A percentile compares a stretch with the other conserved stretches of the same genome.
These are phyloP conservation scores for Heteromurus nitidus DNA, from an alignment of 2,888 invertebrate genomes.

Conservation along the genomic window DNA sequence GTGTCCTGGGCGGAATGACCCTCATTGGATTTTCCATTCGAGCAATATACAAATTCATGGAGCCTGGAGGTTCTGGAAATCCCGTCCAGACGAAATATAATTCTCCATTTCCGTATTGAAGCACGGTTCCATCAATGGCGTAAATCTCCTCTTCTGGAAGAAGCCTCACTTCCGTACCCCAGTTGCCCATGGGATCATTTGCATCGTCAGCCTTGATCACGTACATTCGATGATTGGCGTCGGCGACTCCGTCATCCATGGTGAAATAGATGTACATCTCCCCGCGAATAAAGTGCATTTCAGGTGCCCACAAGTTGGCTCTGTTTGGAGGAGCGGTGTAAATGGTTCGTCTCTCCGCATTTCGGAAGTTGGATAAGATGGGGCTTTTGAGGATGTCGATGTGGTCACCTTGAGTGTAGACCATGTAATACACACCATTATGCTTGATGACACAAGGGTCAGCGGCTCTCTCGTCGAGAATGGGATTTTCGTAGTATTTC, in stretches of 20 bases:
- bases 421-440: slow-evolving; percentile 47
- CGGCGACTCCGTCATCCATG: slow-evolving; percentile 68
- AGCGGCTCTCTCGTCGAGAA: slow-evolving; percentile 50
- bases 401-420: slow-evolving; percentile 33
- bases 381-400: slow-evolving; percentile 57
- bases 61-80: slow-evolving; percentile 60
- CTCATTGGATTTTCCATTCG: slow-evolving; percentile 66
- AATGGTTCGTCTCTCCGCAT: slow-evolving; percentile 50
- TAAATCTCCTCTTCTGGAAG: slow-evolving; percentile 66
- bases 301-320: slow-evolving; percentile 71
- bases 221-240: slow-evolving; percentile 72
- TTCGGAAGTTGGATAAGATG: slow-evolving; percentile 67
- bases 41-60: slow-evolving; percentile 71
- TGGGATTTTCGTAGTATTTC: slow-evolving; percentile 53
- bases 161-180: slow-evolving; percentile 60
- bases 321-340: slow-evolving; percentile 63
- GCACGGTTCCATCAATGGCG: slow-evolving; percentile 71
- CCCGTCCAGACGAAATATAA: slow-evolving; percentile 72
- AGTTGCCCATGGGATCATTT: slow-evolving; percentile 67
- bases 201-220: slow-evolving; percentile 70
- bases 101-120: slow-evolving; percentile 66
- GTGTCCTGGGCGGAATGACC: slow-evolving; percentile 51
- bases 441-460: slow-evolving; percentile 61
- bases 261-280: slow-evolving; percentile 72
- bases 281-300: slow-evolving; percentile 67